Percentiles rank a stretch among this genome's conserved stretches.
These are phyloP conservation scores for Pteropus alecto DNA, from an alignment of 2,113 vertebrate species.

Conservation along the genomic window DNA sequence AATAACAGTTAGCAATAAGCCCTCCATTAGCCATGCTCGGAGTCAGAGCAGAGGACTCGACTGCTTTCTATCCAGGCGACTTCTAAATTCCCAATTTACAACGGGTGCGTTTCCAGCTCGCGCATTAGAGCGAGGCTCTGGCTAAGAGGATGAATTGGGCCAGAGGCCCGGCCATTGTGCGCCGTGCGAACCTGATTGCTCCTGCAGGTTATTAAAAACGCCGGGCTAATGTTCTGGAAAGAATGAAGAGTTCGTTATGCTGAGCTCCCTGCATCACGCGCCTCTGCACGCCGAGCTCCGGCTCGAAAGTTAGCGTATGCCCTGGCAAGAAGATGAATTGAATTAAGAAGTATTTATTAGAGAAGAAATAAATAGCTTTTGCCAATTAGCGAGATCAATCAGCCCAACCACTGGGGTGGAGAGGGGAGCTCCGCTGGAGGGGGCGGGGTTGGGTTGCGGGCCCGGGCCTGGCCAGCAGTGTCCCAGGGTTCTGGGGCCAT, in stretches of 20 bases:
- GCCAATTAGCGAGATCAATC: constrained; percentile 59
- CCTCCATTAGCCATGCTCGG: constrained; percentile 55
- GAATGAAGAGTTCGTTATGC: constrained; percentile 61
- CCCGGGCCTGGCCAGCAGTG: no score
- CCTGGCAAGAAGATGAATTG: constrained; percentile 49
- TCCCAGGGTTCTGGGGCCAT: neutral
- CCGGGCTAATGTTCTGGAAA: constrained; percentile 77
- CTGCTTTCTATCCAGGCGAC: constrained; percentile 35
- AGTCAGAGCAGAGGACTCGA: neutral
- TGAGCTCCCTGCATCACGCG: constrained; percentile 41
- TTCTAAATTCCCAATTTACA: constrained; percentile 68
- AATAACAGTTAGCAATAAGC: constrained; percentile 53
- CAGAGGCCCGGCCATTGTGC: constrained; percentile 47
- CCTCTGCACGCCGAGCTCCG: neutral
- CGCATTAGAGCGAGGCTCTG: constrained; percentile 42
- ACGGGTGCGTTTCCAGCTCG: constrained; percentile 15
- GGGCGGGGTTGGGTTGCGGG: neutral
- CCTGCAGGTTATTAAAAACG: constrained; percentile 64
- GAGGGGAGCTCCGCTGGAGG: neutral
- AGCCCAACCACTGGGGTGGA: neutral
- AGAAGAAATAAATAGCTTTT: constrained; percentile 55
- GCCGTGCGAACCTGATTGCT: constrained; percentile 52
- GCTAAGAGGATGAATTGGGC: constrained; percentile 61
- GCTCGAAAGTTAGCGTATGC: constrained; percentile 22
- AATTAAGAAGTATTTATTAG: constrained; percentile 64